phyloP scores from a whole-genome alignment of 2,113 vertebrate species.

The Paracanthobrama guichenoti region DNA sequence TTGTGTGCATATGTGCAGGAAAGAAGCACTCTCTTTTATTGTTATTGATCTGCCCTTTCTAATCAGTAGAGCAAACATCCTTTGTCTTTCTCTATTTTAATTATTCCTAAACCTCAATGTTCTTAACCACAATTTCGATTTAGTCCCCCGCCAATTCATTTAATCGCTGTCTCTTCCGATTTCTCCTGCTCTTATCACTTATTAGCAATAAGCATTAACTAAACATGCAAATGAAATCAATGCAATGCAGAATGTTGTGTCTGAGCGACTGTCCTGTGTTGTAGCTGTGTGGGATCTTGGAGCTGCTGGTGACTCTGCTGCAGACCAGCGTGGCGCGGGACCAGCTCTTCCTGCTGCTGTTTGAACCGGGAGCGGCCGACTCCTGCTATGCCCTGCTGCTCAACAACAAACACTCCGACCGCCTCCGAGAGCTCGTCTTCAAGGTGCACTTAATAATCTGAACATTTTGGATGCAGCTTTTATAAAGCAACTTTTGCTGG shows the following conservation, averaged over 20 bases:
- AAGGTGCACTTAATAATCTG: constrained; percentile 73
- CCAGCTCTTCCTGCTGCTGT: constrained; percentile 93
- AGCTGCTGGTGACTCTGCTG: constrained; percentile 85
- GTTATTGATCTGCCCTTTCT: constrained; percentile 8
- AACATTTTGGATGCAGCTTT: background rate
- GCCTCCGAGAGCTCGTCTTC: constrained; percentile 89
- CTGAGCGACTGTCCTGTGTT: background rate
- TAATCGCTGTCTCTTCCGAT: background rate
- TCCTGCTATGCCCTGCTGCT: constrained; percentile 90
- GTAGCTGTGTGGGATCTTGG: constrained; percentile 86
- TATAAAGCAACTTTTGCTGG: background rate
- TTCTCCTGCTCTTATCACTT: background rate
- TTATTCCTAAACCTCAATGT: constrained; percentile 3
- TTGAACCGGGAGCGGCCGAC: constrained; percentile 91
- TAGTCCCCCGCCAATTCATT: constrained; percentile 38
- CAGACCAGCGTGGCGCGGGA: constrained; percentile 86
- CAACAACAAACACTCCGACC: constrained; percentile 90
- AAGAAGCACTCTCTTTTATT: background rate
- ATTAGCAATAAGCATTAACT: background rate
- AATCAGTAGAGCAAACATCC: background rate
- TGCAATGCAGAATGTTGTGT: background rate
- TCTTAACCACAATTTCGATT: constrained; percentile 30
- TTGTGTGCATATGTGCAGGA: background rate
- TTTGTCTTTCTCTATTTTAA: constrained; percentile 9
- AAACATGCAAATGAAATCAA: background rate